Conservation (phyloP, 2,888 invertebrate genomes). For the Seladonia tumulorum region DNA sequence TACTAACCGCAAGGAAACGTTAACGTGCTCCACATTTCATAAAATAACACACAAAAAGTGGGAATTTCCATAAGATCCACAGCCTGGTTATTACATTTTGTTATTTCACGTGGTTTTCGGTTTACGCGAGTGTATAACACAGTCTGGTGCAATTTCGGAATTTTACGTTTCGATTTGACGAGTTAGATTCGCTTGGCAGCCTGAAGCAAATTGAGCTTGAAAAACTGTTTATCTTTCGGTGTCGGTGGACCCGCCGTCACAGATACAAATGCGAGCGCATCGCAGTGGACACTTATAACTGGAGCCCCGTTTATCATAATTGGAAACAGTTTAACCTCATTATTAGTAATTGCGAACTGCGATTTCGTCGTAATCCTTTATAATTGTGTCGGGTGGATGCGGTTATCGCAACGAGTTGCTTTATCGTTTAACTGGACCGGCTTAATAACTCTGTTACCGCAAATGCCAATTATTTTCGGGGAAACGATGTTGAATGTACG, state of each 20-base stretch:
- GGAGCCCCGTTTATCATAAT: constrained; percentile 37
- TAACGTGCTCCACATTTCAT: too few relatives aligned
- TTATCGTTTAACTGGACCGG: constrained; percentile 2
- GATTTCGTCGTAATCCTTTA: constrained; percentile 58
- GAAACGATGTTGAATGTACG: neutral
- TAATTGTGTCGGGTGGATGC: constrained; percentile 50
- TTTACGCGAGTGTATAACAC: neutral
- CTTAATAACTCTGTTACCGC: neutral
- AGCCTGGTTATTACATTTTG: neutral
- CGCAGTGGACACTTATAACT: neutral
- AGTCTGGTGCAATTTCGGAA: neutral
- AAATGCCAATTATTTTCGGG: neutral
- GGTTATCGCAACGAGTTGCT: constrained; percentile 40
- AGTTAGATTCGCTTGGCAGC: neutral
- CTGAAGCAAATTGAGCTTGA: neutral
- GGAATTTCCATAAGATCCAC: too few relatives aligned
- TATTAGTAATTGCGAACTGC: constrained; percentile 56
- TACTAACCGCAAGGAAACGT: too few relatives aligned
- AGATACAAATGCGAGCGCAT: neutral
- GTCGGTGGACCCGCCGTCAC: neutral
- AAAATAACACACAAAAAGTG: too few relatives aligned
- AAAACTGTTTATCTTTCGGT: neutral
- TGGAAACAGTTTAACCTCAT: constrained; percentile 64
- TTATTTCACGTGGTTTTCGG: neutral
- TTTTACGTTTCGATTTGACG: neutral